Evolutionary conservation across 2,113 vertebrate species (phyloP), one percentile per base, ranked within the genome.

Genomic region (Paramormyrops kingsleyae): DNA sequence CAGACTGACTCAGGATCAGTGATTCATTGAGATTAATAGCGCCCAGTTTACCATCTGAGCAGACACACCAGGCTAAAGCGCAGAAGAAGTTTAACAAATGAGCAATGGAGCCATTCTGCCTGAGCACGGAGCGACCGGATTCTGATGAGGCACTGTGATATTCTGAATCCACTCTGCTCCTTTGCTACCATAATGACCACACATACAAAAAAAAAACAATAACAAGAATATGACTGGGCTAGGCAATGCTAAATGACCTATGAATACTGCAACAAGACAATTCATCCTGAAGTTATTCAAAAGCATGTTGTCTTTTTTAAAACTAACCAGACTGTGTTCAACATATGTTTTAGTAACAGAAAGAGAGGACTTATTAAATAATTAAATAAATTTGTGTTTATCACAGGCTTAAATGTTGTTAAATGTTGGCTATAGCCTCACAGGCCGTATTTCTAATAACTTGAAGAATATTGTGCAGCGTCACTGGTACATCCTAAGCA

Each of bases 1-100:
- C 87, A 88, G 50, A 27, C 74, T 59, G 70, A 88, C 62, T 90
- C 89, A 59, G 66, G 70, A 53, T 87, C 49, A 87, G 62, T 8
- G 49, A 42, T 59, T 90, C 70, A 42, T 62, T 17, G 53, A 89
- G 74, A 89, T 89, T 83, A 53, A 83, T 56, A 52, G 74, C 35
- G n/a, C 44, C 46, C n/a, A 31, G 70, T 42, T 56, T 89, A 39
- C 24, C 27, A 44, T 89, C 88, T 35, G 46, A 89, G 88, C n/a
- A 24, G 46, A 89, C 70, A 39, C 31, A 53, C 85, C 49, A 35
- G 50, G 5, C 24, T 87, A 31, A 24, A 46, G 42, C 15, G 15
- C 39, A 84, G 89, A 62, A 83, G 7, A 39, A 53, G 31, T 39
- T 53, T 87, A 53, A 56, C 85, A 87, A 87, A 62, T 46, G 87